Base-by-base conservation (phyloP, 2,888 invertebrate genomes). In the Lasioglossum vierecki region DNA sequence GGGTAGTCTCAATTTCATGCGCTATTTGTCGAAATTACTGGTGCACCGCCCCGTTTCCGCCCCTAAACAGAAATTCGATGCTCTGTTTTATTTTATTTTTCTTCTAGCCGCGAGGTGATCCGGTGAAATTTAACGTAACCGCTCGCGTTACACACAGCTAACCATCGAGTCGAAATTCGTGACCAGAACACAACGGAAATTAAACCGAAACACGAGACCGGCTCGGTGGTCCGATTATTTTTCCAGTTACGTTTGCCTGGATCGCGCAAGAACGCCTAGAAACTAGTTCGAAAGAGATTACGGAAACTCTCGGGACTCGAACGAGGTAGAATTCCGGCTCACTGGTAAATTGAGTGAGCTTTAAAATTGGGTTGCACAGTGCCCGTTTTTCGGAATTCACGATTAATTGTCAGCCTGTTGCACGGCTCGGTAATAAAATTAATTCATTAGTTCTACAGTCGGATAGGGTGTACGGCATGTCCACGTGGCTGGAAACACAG, bases 1-100 rank as follows among this genome's bases (percentile, higher is more conserved):
- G 39, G 44, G 15, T 66, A 26, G 49, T 79, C 39, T 74, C 66
- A 66, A 68, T 74, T 79, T 74, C 74, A 79, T 53, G 68, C 30
- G 66, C 49, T 41, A 66, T 66, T 79, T 68, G 66, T 35, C 15
- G 74, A 53, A 79, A 74, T 68, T 53, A 41, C 26, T 66, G 44
- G n/a, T 57, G 73, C 35, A 3, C 46, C 63, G 30, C 53, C 22
- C 41, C 41, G 4, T 49, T 73, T 18, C 41, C 63, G 35, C 1
- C 60, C n/a, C 6, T 46, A 18, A 18, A 4, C 9, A 18, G 46
- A 66, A 73, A 73, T 22, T 22, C 30, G 2, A 74, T 74, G 41
- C 15, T 26, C 9, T 30, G 15, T 35, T 80, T 53, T n/a, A 35
- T 53, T 75, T 57, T 57, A 57, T 57, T n/a, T n/a, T 57, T 2